Percentiles rank a stretch among this genome's conserved stretches.
These are phyloP conservation scores for Neoitamus cyanurus DNA, from an alignment of 2,888 invertebrate genomes.

Conservation along the genomic window DNA sequence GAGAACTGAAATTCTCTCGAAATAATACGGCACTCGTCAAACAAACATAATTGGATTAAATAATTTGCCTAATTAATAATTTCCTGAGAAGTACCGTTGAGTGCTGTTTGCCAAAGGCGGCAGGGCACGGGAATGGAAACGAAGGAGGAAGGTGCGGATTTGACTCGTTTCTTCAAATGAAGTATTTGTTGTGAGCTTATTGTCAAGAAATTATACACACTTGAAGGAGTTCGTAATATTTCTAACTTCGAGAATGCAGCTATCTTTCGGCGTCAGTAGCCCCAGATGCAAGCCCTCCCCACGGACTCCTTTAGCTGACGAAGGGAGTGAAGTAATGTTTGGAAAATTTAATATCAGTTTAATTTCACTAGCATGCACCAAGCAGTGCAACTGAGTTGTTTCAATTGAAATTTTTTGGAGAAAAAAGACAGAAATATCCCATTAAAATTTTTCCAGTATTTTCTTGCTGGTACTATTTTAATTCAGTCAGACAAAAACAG, in stretches of 20 bases:
- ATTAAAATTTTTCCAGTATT: neutral
- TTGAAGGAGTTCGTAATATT: constrained; percentile 8
- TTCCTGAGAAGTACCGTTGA: neutral
- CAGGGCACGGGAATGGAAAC: neutral
- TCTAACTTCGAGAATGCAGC: neutral
- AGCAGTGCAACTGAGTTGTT: neutral
- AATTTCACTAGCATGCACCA: neutral
- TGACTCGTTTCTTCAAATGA: constrained; percentile 9
- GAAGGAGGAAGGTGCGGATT: neutral
- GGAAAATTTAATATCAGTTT: neutral
- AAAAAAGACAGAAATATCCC: neutral
- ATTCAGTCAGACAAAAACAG: no score
- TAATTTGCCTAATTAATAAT: constrained; percentile 38
- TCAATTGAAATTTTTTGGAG: neutral
- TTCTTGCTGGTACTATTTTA: neutral
- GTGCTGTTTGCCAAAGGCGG: neutral
- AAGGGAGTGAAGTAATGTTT: neutral
- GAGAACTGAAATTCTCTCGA: neutral
- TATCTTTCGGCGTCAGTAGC: neutral
- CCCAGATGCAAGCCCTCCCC: neutral
- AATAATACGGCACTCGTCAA: constrained; percentile 1
- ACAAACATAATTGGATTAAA: constrained; percentile 30
- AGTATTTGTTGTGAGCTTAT: constrained; percentile 27
- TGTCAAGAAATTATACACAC: constrained; percentile 19
- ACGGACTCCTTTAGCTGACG: neutral